Conservation (phyloP, 2,888 invertebrate genomes). For the Bembecia ichneumoniformis region DNA sequence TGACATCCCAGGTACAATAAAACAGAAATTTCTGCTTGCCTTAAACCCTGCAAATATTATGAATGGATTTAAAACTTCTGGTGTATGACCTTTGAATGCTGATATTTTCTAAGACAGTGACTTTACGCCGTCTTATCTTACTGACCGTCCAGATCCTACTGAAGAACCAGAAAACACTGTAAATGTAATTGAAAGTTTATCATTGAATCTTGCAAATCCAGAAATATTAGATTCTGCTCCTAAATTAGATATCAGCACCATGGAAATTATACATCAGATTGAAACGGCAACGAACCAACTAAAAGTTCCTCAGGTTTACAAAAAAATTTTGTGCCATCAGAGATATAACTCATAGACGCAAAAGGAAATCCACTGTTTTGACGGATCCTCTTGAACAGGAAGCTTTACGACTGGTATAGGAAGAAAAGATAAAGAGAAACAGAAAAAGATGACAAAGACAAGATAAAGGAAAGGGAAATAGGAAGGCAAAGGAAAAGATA, state of each 20-base stretch:
- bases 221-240: conserved; percentile 9
- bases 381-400: conserved; percentile 2
- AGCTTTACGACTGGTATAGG: conserved; percentile 2
- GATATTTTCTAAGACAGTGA: conserved; percentile 8
- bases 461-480: neutral
- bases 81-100: conserved; percentile 5
- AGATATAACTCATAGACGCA: conserved; percentile 6
- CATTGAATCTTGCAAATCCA: conserved; percentile 7
- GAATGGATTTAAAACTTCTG: conserved; percentile 3
- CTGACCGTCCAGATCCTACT: conserved; percentile 7
- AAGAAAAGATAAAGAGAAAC: conserved; percentile 1
- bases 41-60: conserved; percentile 3
- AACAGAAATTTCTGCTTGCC: neutral
- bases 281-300: conserved; percentile 12
- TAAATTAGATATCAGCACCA: conserved; percentile 10
- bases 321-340: conserved; percentile 8
- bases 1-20: conserved; percentile 1
- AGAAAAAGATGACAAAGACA: conserved; percentile 1
- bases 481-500: neutral
- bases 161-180: neutral
- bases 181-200: conserved; percentile 1
- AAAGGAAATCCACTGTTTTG: conserved; percentile 3
- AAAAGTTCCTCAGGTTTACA: conserved; percentile 8
- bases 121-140: conserved; percentile 7
- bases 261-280: conserved; percentile 10